Conservation (phyloP, 1,140 invertebrate species). For the Rhizoglyphus robini region DNA sequence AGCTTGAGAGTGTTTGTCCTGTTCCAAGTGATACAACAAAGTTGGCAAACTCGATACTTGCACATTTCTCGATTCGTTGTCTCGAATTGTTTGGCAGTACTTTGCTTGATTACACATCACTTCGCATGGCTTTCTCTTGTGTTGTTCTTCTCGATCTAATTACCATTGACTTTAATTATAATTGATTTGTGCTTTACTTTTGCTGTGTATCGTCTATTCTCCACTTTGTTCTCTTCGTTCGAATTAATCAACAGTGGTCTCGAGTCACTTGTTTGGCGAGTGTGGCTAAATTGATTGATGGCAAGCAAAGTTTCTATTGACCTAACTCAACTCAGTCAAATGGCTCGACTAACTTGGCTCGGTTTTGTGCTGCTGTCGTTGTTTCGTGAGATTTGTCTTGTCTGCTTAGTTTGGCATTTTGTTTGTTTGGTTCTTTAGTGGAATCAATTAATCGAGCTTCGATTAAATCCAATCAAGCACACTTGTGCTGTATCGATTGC, state of each 20-base stretch:
- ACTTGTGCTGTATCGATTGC: background rate
- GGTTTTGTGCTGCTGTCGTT: background rate
- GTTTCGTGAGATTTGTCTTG: conserved; percentile 2
- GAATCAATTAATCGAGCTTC: conserved; percentile 3
- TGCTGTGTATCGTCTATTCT: too few species aligned
- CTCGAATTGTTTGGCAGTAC: too few species aligned
- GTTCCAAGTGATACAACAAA: too few species aligned
- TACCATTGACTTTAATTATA: conserved; percentile 9
- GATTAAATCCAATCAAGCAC: conserved; percentile 5
- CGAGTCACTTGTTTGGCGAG: too few species aligned
- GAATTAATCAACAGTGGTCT: too few species aligned
- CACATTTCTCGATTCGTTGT: too few species aligned
- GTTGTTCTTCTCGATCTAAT: conserved; percentile 1
- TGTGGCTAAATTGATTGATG: conserved; percentile 13
- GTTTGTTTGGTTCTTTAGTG: too few species aligned
- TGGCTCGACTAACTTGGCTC: background rate
- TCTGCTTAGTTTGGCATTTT: background rate
- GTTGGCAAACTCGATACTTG: too few species aligned
- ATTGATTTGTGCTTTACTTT: background rate
- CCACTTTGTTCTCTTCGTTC: too few species aligned
- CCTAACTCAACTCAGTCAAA: background rate
- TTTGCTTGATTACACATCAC: too few species aligned
- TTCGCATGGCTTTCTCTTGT: background rate
- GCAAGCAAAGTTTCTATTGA: conserved; percentile 1
- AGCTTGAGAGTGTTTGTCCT: too few species aligned